Evolutionary conservation across 2,888 invertebrate species (phyloP), one percentile per base, ranked within the genome.

Genomic region (Andrena bicolor): DNA sequence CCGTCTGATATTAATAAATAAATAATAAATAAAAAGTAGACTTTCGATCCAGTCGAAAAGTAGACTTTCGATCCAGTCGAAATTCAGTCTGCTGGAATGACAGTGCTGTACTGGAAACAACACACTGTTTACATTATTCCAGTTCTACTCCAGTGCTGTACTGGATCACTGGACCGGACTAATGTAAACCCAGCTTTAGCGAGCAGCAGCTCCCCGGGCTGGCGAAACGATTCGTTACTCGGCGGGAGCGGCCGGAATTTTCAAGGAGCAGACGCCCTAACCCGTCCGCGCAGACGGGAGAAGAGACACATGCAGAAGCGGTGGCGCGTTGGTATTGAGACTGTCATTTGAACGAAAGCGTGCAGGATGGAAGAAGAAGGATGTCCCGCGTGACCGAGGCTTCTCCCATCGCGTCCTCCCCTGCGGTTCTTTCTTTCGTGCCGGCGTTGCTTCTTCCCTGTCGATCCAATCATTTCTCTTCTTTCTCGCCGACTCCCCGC

Each of bases 391-490:
- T 61, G 76, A 75, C 68, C 58, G 65, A 74, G 65, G 35, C 51
- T 56, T 23, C 35, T 68, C 20, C 28, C 73, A 56, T 76, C 53
- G 30, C 35, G 66, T n/a, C 28, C 23, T 64, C 8, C 35, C 26
- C 56, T n/a, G 64, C 35, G 69, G 13, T 64, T 58, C 35, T 32
- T 80, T 41, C 68, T 61, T 61, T 35, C 7, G 13, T 26, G 30
- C 10, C 69, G 5, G 13, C 32, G 75, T 49, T 35, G 65, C 13
- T 30, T 63, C 61, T 30, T 72, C 72, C 30, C 53, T 28, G 70
- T 56, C 75, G 60, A 75, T 73, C 30, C 20, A 30, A 71, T 76
- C 68, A 41, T 76, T 30, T 51, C 75, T 77, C 74, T 86, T 61
- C 65, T 72, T 86, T 77, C 66, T 56, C 70, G 26, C 58, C 58